Conservation (phyloP, 2,797 vertebrate species). For the Arnoldichthys spilopterus region DNA sequence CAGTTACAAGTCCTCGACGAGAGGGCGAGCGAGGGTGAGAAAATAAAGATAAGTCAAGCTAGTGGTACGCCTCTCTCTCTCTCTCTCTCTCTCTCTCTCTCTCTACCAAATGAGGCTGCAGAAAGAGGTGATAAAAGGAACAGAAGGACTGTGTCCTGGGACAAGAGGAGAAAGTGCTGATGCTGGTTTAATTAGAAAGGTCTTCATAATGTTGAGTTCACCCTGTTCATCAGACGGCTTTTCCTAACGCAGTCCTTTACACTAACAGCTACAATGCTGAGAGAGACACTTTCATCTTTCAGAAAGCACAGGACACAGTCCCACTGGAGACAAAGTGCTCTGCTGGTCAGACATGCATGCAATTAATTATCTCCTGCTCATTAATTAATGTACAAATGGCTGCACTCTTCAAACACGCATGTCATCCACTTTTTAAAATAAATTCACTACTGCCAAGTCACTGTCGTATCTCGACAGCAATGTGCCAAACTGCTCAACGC, state of each 20-base stretch:
- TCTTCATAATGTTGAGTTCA: neutral
- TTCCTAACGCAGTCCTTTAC: neutral
- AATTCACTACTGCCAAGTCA: neutral
- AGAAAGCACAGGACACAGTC: neutral
- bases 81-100: conserved; percentile 57
- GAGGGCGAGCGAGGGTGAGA: conserved; percentile 55
- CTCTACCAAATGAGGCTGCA: conserved; percentile 14
- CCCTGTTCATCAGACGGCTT: neutral
- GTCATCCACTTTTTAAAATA: neutral
- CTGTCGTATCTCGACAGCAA: neutral
- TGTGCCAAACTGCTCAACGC: conserved; percentile 17
- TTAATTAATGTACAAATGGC: conserved; percentile 13
- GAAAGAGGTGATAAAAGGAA: conserved; percentile 21
- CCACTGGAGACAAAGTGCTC: neutral
- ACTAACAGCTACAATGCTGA: neutral
- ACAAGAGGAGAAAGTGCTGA: conserved; percentile 8
- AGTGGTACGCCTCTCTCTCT: conserved; percentile 63
- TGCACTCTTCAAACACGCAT: neutral
- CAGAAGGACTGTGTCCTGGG: conserved; percentile 4
- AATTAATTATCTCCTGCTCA: conserved; percentile 10
- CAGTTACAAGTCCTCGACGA: conserved; percentile 65
- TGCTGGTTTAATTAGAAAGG: conserved; percentile 33
- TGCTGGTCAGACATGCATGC: conserved; percentile 18
- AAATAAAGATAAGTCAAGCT: conserved; percentile 73
- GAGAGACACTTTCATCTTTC: conserved; percentile 5